phyloP scores from a whole-genome alignment of 2,797 vertebrate species.

The Emys orbicularis region DNA sequence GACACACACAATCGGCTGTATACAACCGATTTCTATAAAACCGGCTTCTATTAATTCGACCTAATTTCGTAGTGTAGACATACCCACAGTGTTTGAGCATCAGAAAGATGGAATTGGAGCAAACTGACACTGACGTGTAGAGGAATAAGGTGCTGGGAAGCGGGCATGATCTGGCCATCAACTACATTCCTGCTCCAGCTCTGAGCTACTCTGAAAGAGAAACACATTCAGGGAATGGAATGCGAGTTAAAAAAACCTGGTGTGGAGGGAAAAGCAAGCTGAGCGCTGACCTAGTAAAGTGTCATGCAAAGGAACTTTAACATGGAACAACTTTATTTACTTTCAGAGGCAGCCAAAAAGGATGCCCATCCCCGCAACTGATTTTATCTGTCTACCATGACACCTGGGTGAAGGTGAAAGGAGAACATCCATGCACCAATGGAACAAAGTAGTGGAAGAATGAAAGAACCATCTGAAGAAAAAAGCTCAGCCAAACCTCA shows the following conservation, averaged over 20 bases:
- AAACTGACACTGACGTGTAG: not conserved
- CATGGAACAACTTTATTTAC: not conserved
- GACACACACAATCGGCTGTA: too few relatives aligned
- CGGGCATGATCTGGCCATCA: too few relatives aligned
- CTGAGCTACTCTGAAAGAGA: not conserved
- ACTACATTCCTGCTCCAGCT: not conserved
- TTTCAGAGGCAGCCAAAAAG: not conserved
- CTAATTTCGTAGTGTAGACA: too few relatives aligned
- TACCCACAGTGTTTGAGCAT: too few relatives aligned
- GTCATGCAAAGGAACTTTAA: not conserved
- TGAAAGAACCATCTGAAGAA: not conserved
- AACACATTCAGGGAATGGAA: not conserved
- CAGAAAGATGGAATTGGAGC: not conserved
- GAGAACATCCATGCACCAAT: not conserved
- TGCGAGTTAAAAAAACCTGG: not conserved
- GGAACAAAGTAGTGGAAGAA: not conserved
- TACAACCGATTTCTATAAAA: too few relatives aligned
- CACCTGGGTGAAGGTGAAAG: not conserved
- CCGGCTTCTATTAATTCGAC: too few relatives aligned
- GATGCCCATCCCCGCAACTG: not conserved
- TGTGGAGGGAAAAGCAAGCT: not conserved
- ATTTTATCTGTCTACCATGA: not conserved
- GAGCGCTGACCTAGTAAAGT: not conserved
- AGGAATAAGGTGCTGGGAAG: not conserved
- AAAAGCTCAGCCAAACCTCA: not conserved